Evolutionary conservation across 2,888 invertebrate species (phyloP), one percentile per base, ranked within the genome.

Genomic region (Harmothoe impar): DNA sequence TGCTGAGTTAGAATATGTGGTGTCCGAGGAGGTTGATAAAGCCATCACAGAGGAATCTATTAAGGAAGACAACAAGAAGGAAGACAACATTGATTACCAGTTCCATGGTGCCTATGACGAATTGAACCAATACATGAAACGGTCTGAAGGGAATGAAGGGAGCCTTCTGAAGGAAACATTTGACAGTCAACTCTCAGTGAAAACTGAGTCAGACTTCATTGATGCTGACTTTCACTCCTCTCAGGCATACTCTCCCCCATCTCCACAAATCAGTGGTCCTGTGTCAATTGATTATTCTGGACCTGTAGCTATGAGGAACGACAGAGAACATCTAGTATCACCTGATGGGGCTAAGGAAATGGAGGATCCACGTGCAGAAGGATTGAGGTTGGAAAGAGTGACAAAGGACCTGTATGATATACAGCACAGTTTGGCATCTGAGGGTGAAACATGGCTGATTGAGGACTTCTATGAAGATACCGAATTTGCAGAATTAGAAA

Each of bases 401-500:
- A 86, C 86, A 86, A 52, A 54, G 52, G 86, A 86, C 31, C 23
- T 86, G 12, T 86, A 86, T 86, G 86, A 86, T 17, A 86, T 86
- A 25, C 86, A 86, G 20, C 86, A 86, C n/a, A 86, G 54, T 29
- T 52, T 86, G 29, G 20, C 33, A 33, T 52, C 86, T 1, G 86
- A 86, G 7, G 86, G 56, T n/a, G 86, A 86, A 33, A 86, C 20
- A 54, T 86, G 86, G 86, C 29, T 86, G 31, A 86, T 86, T 23
- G 86, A 86, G 31, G 86, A 86, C 56, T 86, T 86, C 54, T 86
- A 86, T 33, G 52, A 54, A 54, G 86, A 86, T 29, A 86, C 86
- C 0, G 54, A 86, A 33, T 31, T 86, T 17, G 54, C 86, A 5
- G 86, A 86, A 29, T 31, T 86, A 29, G 86, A 86, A 54, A 86